Evolutionary conservation across 2,113 vertebrate species (phyloP), one percentile per base, ranked within the genome.

Genomic region (Poecile atricapillus): DNA sequence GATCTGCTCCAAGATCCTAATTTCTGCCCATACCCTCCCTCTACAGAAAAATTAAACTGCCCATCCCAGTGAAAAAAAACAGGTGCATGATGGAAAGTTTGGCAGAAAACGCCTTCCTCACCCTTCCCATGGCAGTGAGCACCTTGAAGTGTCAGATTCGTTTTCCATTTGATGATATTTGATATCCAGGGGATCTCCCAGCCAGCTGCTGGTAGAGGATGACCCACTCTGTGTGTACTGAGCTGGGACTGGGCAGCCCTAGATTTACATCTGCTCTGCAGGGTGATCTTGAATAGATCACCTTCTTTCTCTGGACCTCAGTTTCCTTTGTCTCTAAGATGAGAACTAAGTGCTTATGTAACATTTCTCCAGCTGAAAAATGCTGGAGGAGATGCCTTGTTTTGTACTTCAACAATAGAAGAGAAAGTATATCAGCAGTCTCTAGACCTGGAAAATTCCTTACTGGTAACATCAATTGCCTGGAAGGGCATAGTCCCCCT

Each of bases 311-410:
- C 39, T 47, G 56, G 39, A 74, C 68, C 75, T 94, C 63, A 63
- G 71, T 93, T 95, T 92, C 52, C 52, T 87, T 39, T 1, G 0
- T 59, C 30, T 44, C 20, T 92, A 62, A 65, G 47, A 73, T 16
- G 47, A 70, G 63, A 73, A 24, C 41, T 78, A 79, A 85, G 37
- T 76, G 67, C 59, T 93, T 95, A 84, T 56, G 12, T 95, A 89
- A 94, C 52, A 43, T 77, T 71, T 86, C 35, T 78, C 37, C 39
- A 60, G 47, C 71, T 95, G 82, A 94, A 94, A 90, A 90, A 46
- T 52, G 37, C 88, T 83, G 75, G 91, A 91, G 73, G 91, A 94
- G 43, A 90, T 88, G 63, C 50, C 60, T 80, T 70, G 71, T 80
- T 91, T 91, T 91, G 39, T 74, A 59, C 31, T 59, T 85, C 71